phyloP scores from a whole-genome alignment of 2,888 invertebrate genomes.

The Marronus borbonicus region DNA sequence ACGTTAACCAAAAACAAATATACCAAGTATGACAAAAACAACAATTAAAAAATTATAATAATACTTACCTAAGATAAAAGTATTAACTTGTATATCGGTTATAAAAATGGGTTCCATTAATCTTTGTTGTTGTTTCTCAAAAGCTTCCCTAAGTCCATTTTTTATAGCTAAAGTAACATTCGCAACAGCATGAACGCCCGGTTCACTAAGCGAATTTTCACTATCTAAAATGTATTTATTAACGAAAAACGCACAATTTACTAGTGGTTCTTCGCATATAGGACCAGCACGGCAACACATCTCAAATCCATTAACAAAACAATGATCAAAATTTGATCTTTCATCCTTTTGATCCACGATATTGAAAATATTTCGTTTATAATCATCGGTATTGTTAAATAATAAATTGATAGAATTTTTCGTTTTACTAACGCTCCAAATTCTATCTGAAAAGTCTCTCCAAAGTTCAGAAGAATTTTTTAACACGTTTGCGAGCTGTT shows the following conservation, averaged over 20 bases:
- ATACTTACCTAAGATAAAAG: constrained; percentile 57
- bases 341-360: constrained; percentile 70
- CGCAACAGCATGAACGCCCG: constrained; percentile 54
- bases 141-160: constrained; percentile 86
- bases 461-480: constrained; percentile 61
- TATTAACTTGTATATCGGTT: constrained; percentile 67
- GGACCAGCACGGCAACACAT: constrained; percentile 91
- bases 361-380: constrained; percentile 73
- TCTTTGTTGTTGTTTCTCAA: constrained; percentile 91
- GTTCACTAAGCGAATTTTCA: constrained; percentile 16
- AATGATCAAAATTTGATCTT: constrained; percentile 80
- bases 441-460: constrained; percentile 71
- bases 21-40: background rate
- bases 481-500: constrained; percentile 37
- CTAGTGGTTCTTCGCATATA: constrained; percentile 97
- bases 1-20: no score
- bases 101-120: constrained; percentile 94
- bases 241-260: constrained; percentile 93
- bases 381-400: constrained; percentile 85
- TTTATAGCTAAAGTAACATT: constrained; percentile 63
- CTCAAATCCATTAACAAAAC: constrained; percentile 88
- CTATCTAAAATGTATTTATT: constrained; percentile 83
- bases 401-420: constrained; percentile 92
- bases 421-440: constrained; percentile 95
- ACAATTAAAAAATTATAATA: background rate